phyloP scores from a whole-genome alignment of 2,888 invertebrate genomes.

The Tinea semifulvella region DNA sequence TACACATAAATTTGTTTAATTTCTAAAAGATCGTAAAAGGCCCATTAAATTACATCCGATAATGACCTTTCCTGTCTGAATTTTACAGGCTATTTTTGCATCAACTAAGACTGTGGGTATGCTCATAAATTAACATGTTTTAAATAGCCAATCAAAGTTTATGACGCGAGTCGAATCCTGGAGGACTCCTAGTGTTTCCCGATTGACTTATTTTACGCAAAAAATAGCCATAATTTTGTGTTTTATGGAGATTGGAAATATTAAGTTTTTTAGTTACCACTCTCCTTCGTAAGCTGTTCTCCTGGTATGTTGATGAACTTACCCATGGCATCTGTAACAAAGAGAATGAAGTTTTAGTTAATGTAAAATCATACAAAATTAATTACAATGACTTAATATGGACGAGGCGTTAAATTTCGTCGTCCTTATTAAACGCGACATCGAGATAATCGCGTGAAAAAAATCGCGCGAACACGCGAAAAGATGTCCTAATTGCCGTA shows the following conservation, averaged over 20 bases:
- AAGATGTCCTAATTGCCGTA: no score
- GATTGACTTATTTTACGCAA: slow-evolving; percentile 59
- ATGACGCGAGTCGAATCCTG: slow-evolving; percentile 62
- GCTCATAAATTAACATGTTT: slow-evolving; percentile 64
- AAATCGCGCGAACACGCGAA: neutral
- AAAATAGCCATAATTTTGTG: slow-evolving; percentile 46
- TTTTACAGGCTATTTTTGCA: slow-evolving; percentile 43
- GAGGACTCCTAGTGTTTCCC: slow-evolving; percentile 61
- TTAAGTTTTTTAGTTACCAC: slow-evolving; percentile 42
- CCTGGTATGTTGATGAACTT: slow-evolving; percentile 45
- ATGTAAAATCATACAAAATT: no score
- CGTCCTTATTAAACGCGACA: no score
- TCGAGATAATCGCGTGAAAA: no score
- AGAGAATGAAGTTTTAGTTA: slow-evolving; percentile 20
- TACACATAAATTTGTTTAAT: slow-evolving; percentile 31
- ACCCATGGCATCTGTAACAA: slow-evolving; percentile 86
- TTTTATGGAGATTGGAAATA: slow-evolving; percentile 65
- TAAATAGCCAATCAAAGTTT: slow-evolving; percentile 68
- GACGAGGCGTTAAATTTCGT: no score
- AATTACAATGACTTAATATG: no score
- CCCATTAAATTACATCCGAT: slow-evolving; percentile 23
- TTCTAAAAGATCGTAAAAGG: slow-evolving; percentile 39
- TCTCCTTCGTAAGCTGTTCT: slow-evolving; percentile 38
- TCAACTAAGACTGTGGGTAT: slow-evolving; percentile 51
- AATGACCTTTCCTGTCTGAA: slow-evolving; percentile 29